Percentiles rank a stretch among this genome's conserved stretches.
Evolutionary conservation across 2,113 vertebrate genomes (phyloP).

Genomic region (Carassius carassius): DNA sequence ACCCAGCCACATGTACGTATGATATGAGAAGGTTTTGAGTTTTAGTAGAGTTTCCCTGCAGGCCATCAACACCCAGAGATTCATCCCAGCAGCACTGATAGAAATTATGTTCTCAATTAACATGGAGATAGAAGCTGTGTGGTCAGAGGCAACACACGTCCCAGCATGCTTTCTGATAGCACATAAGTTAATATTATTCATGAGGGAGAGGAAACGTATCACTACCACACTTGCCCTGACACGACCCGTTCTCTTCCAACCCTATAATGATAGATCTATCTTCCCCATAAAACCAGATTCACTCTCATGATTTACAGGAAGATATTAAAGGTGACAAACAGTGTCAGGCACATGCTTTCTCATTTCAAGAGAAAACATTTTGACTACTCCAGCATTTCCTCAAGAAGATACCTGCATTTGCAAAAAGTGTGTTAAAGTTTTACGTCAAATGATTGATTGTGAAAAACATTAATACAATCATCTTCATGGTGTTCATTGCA

Average conservation of each 20-base stretch:
- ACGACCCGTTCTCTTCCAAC: slow-evolving; percentile 27
- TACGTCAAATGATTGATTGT: not conserved
- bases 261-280: slow-evolving; percentile 11
- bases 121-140: slow-evolving; percentile 32
- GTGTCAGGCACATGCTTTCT: not conserved
- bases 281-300: not conserved
- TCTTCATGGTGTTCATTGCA: not conserved
- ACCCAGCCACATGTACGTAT: not conserved
- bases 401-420: not conserved
- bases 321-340: not conserved
- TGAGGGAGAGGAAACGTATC: slow-evolving; percentile 45
- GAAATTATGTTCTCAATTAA: slow-evolving; percentile 22
- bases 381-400: not conserved
- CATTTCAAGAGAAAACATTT: not conserved
- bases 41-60: not conserved
- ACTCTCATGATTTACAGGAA: not conserved
- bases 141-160: slow-evolving; percentile 26
- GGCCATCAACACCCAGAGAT: slow-evolving; percentile 24
- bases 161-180: slow-evolving; percentile 42
- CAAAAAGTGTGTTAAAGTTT: no score
- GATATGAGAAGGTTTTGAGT: not conserved
- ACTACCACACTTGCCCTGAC: slow-evolving; percentile 42
- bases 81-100: slow-evolving; percentile 22
- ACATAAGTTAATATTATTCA: slow-evolving; percentile 52
- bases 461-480: not conserved